Conservation (phyloP, 2,113 vertebrate genomes). For the Lampris incognitus region DNA sequence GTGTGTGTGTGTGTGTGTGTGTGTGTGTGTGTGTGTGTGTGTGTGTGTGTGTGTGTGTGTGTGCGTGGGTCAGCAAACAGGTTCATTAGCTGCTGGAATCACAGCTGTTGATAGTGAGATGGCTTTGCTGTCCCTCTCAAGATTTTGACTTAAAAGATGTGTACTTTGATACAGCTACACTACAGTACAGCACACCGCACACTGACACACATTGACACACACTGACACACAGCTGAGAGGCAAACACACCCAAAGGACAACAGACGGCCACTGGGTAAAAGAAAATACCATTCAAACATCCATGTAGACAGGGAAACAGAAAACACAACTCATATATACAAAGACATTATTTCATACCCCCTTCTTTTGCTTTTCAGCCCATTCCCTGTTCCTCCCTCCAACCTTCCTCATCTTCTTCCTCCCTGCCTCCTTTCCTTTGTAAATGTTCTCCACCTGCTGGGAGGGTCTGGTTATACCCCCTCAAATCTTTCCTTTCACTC, state of each 20-base stretch:
- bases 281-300: too few relatives aligned
- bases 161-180: conserved; percentile 40
- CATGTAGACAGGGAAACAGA: too few relatives aligned
- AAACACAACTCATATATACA: background rate
- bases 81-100: conserved; percentile 69
- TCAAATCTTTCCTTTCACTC: background rate
- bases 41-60: background rate
- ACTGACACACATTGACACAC: conserved; percentile 20
- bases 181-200: conserved; percentile 29
- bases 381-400: too few relatives aligned
- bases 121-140: conserved; percentile 56
- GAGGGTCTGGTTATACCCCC: background rate
- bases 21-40: background rate
- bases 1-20: conserved; percentile 14
- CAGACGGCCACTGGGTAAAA: too few relatives aligned
- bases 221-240: conserved; percentile 8
- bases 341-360: background rate
- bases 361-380: conserved; percentile 4
- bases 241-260: conserved; percentile 6
- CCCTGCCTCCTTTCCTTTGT: background rate
- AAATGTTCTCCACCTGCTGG: conserved; percentile 21
- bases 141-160: conserved; percentile 61
- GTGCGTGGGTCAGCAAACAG: conserved; percentile 30
- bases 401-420: too few relatives aligned
- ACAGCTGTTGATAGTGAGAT: conserved; percentile 55